These are phyloP conservation scores for Probaryconus sp. DNA, from an alignment of 1,140 invertebrate species.

Conservation along the genomic window DNA sequence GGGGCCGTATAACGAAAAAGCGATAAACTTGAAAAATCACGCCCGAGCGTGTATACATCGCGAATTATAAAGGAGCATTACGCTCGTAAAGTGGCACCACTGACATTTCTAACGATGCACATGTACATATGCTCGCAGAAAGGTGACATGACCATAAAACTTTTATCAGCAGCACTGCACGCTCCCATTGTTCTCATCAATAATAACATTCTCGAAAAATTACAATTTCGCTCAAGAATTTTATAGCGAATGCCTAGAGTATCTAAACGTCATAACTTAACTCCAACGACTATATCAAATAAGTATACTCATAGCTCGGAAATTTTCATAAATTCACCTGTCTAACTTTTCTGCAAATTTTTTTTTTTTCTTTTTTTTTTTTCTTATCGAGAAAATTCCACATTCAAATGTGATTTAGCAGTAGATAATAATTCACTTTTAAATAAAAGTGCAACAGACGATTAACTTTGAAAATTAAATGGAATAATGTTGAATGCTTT, in stretches of 20 bases:
- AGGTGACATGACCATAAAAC: slow-evolving; percentile 22
- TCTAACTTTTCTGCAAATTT: no score
- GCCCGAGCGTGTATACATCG: slow-evolving; percentile 11
- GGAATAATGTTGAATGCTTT: no score
- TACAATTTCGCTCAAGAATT: slow-evolving; percentile 20
- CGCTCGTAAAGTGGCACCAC: slow-evolving; percentile 26
- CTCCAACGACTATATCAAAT: no score
- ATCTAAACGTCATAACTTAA: slow-evolving; percentile 8
- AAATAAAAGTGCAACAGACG: no score
- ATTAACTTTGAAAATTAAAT: no score
- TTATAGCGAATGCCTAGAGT: not conserved
- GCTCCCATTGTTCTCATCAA: not conserved
- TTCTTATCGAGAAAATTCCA: no score
- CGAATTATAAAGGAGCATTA: slow-evolving; percentile 21
- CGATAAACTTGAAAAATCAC: slow-evolving; percentile 62
- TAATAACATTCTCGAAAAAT: slow-evolving; percentile 2
- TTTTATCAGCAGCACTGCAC: slow-evolving; percentile 20
- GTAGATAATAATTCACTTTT: no score
- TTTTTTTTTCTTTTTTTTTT: no score
- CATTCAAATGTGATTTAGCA: no score
- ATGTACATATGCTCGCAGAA: slow-evolving; percentile 2
- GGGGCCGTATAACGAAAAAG: slow-evolving; percentile 41
- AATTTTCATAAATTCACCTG: no score
- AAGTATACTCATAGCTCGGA: no score
- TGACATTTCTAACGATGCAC: slow-evolving; percentile 16